phyloP scores from a whole-genome alignment of 1,140 invertebrate species.

The Bemisia tabaci region DNA sequence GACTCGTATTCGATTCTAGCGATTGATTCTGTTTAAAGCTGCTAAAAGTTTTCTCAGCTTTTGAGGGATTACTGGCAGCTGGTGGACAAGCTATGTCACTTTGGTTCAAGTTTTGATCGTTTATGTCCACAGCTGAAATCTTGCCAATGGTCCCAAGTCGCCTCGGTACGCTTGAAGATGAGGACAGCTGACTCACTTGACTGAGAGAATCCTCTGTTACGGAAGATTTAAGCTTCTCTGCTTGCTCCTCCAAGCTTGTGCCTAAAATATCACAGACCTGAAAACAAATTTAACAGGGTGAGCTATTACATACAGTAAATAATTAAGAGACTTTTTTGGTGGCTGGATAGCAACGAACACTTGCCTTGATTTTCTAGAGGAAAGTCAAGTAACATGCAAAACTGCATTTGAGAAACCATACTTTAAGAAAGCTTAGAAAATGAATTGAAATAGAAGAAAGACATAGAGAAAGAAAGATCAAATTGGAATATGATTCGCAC shows the following conservation, averaged over 20 bases:
- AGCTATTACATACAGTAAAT: no score
- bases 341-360: no score
- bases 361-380: no score
- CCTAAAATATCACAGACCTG: conserved; percentile 16
- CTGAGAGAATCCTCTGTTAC: not conserved
- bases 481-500: no score
- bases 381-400: no score
- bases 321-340: no score
- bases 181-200: conserved; percentile 3
- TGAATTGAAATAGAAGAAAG: no score
- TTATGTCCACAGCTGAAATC: conserved; percentile 15
- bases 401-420: no score
- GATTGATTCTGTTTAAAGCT: not conserved
- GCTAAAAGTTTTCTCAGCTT: not conserved
- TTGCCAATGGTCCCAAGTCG: conserved; percentile 17
- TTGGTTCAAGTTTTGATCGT: conserved; percentile 10
- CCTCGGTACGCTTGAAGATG: conserved; percentile 9
- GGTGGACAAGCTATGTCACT: not conserved
- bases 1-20: not conserved
- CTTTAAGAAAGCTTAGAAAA: no score
- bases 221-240: not conserved
- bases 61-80: not conserved
- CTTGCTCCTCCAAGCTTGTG: conserved; percentile 7
- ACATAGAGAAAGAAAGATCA: no score
- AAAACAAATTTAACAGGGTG: not conserved